Evolutionary conservation across 2,888 invertebrate species (phyloP).

Genomic region (Cosmia trapezina): DNA sequence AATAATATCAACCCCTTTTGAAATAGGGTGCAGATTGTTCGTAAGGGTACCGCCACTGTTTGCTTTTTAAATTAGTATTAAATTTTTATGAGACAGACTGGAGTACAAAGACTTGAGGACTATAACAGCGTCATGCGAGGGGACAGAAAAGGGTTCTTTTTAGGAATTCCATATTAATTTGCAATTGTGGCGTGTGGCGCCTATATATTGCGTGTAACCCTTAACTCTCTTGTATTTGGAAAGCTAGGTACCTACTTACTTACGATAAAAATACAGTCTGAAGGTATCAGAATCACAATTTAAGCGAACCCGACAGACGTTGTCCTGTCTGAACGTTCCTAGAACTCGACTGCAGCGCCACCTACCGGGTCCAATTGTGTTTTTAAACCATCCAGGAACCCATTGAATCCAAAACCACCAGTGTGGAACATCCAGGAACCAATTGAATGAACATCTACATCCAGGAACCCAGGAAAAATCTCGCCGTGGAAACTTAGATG

Average conservation of each 20-base stretch:
- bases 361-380: no score
- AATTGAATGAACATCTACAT: no score
- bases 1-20: conserved; percentile 64
- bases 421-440: no score
- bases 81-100: conserved; percentile 43
- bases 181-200: neutral
- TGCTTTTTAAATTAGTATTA: conserved; percentile 60
- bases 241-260: neutral
- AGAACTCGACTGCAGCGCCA: no score
- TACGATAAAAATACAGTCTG: neutral
- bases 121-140: neutral
- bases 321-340: no score
- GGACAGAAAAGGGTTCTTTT: conserved; percentile 15
- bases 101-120: conserved; percentile 16
- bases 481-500: neutral
- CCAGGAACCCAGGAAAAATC: no score
- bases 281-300: no score
- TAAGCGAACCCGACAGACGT: no score
- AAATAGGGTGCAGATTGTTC: conserved; percentile 61
- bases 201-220: neutral
- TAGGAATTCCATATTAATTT: neutral
- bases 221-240: neutral
- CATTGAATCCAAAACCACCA: no score
- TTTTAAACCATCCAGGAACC: no score
- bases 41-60: conserved; percentile 47